phyloP scores from a whole-genome alignment of 2,888 invertebrate species.

The Hemicrepidius hirtus region DNA sequence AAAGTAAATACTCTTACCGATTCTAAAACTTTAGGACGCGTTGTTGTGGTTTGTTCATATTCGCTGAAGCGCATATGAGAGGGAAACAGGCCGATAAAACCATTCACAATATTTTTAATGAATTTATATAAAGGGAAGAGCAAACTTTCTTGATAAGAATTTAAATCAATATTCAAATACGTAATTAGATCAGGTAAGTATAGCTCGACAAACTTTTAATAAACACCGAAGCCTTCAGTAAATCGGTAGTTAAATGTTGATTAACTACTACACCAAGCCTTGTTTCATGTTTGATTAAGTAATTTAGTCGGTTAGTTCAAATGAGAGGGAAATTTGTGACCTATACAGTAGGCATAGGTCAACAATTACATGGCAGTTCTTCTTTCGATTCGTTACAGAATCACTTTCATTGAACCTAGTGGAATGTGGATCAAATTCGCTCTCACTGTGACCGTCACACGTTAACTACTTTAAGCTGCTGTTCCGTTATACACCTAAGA shows the following conservation, averaged over 20 bases:
- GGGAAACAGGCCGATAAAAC: not conserved
- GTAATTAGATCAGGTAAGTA: not conserved
- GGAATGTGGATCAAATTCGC: constrained; percentile 47
- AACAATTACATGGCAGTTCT: constrained; percentile 23
- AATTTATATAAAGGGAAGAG: not conserved
- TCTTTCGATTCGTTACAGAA: constrained; percentile 33
- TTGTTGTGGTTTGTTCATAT: constrained; percentile 21
- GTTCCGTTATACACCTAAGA: not conserved
- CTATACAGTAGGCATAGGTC: constrained; percentile 20
- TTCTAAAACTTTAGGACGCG: constrained; percentile 11
- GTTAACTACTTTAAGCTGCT: constrained; percentile 7
- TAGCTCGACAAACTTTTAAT: not conserved
- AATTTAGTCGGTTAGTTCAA: constrained; percentile 11
- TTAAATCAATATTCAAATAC: not conserved
- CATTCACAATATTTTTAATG: constrained; percentile 3
- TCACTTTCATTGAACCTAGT: constrained; percentile 45
- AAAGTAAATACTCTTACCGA: constrained; percentile 12
- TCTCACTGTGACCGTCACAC: constrained; percentile 44
- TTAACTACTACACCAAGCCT: constrained; percentile 24
- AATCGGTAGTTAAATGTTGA: constrained; percentile 10
- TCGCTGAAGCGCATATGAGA: constrained; percentile 3
- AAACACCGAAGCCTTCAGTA: not conserved
- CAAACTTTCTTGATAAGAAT: not conserved
- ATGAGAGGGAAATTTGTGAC: constrained; percentile 12
- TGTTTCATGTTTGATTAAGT: constrained; percentile 19